Percentiles rank a stretch among this genome's conserved stretches.
These are phyloP conservation scores for Microctonus hyperodae DNA, from an alignment of 2,888 invertebrate genomes.

Conservation along the genomic window DNA sequence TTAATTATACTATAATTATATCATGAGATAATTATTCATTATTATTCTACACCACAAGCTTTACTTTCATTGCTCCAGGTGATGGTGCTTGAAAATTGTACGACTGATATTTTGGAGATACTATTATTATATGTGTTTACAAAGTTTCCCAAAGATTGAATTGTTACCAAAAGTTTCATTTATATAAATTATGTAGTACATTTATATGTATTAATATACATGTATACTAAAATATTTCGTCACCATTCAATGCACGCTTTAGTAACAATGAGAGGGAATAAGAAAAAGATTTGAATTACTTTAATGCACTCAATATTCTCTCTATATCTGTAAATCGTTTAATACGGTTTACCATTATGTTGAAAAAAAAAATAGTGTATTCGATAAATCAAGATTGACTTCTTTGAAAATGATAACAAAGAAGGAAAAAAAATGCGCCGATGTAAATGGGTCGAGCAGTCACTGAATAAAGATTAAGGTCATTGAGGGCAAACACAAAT, in stretches of 20 bases:
- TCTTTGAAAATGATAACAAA: constrained; percentile 11
- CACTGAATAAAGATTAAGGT: constrained; percentile 56
- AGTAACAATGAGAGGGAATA: not conserved
- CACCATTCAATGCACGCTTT: not conserved
- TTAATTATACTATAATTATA: too few species aligned
- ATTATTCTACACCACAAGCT: not conserved
- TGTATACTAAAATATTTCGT: too few species aligned
- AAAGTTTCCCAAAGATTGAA: constrained; percentile 12
- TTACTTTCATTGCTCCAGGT: not conserved
- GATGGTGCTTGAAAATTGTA: not conserved
- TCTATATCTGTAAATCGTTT: not conserved
- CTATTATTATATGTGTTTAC: not conserved
- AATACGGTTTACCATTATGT: not conserved
- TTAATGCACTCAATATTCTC: not conserved
- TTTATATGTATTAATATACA: not conserved
- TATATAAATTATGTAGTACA: not conserved
- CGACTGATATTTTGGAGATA: not conserved
- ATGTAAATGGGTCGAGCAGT: constrained; percentile 47
- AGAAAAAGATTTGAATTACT: not conserved
- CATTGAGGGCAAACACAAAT: constrained; percentile 33
- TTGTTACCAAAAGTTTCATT: constrained; percentile 13
- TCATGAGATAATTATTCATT: too few species aligned
- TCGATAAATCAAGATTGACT: not conserved
- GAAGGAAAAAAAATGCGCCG: constrained; percentile 22
- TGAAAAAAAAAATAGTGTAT: not conserved